A percentile compares a stretch with the other conserved stretches of the same genome.
phyloP scores from a whole-genome alignment of 2,113 vertebrate genomes.

The Patagioenas fasciata region DNA sequence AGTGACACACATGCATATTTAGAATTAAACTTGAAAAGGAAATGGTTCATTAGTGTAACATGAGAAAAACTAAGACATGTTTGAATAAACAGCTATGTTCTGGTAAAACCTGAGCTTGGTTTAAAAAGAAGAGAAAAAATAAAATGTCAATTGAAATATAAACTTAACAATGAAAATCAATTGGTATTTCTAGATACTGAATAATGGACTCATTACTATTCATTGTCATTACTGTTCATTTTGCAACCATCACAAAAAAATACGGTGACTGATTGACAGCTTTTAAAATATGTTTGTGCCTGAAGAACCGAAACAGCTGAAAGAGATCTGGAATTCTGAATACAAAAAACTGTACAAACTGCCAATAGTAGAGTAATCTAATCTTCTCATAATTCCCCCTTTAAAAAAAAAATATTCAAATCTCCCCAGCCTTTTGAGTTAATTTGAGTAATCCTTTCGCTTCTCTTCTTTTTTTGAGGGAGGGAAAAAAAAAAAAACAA shows the following conservation, averaged over 20 bases:
- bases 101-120: conserved; percentile 2
- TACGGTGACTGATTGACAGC: conserved; percentile 42
- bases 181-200: conserved; percentile 48
- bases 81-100: neutral
- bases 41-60: neutral
- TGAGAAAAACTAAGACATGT: neutral
- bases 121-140: neutral
- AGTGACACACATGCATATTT: neutral
- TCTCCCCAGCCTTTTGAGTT: neutral
- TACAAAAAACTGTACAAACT: neutral
- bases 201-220: conserved; percentile 61
- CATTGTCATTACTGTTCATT: conserved; percentile 42
- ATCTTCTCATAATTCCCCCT: neutral
- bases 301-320: conserved; percentile 47
- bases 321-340: neutral
- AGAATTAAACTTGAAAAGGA: conserved; percentile 36
- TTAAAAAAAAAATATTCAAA: neutral
- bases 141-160: neutral
- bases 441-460: neutral
- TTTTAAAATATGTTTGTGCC: conserved; percentile 58
- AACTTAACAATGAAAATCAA: neutral
- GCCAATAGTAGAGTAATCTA: neutral
- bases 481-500: neutral
- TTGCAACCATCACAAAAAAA: conserved; percentile 51
- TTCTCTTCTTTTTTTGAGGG: neutral